Conservation (phyloP, 2,797 vertebrate species). For the Leuciscus waleckii region DNA sequence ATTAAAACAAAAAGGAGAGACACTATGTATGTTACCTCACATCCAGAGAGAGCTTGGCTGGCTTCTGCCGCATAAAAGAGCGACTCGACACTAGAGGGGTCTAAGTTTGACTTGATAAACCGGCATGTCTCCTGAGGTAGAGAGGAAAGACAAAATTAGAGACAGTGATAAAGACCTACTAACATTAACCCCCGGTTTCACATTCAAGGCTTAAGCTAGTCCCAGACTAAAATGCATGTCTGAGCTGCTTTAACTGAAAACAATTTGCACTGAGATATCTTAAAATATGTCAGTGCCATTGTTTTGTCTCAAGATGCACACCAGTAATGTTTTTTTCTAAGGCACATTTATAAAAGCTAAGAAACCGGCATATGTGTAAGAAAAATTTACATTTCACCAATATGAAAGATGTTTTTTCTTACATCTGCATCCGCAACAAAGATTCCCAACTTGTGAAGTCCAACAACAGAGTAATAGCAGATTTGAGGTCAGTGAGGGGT, state of each 20-base stretch:
- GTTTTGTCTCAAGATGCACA: no score
- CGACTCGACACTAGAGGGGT: constrained; percentile 88
- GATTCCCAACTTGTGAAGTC: constrained; percentile 83
- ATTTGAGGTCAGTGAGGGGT: constrained; percentile 83
- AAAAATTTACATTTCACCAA: background rate
- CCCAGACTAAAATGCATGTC: no score
- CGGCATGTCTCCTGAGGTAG: constrained; percentile 83
- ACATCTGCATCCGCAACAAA: constrained; percentile 84
- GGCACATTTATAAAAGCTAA: no score
- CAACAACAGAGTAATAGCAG: constrained; percentile 90
- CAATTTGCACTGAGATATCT: no score
- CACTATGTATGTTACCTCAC: constrained; percentile 82
- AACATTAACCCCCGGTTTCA: no score
- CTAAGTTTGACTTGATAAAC: constrained; percentile 90
- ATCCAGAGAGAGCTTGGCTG: constrained; percentile 87
- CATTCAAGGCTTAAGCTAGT: no score
- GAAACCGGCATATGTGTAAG: no score
- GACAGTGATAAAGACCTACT: background rate
- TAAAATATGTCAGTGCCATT: no score
- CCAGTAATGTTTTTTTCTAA: no score
- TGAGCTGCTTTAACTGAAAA: no score
- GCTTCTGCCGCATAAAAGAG: constrained; percentile 93
- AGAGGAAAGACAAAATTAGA: background rate
- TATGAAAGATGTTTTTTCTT: constrained; percentile 54
- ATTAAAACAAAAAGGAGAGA: background rate